Evolutionary conservation across 2,113 vertebrate genomes (phyloP), one percentile per base, ranked within the genome.

Genomic region (Turnix velox): DNA sequence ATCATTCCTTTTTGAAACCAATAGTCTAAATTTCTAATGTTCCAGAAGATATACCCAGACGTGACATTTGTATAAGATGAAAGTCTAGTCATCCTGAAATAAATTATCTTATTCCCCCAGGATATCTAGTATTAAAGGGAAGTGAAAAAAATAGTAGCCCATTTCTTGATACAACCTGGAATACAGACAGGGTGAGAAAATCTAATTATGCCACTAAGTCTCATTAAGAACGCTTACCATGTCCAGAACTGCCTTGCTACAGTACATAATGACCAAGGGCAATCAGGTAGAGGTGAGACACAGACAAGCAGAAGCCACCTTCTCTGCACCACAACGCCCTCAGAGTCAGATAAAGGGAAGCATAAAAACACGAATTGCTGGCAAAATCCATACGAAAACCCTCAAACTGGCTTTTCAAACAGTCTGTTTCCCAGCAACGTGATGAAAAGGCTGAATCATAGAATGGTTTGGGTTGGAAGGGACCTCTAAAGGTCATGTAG

Each of bases 201-300:
- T 62, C 25, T 45, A 65, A 67, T 66, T 35, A 30, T n/a, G 18
- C 14, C 52, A 52, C 24, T 22, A 43, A 8, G 17, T 57, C 42
- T 43, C 23, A 5, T 5, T 9, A 86, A 31, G 57, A 85, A 37
- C 1, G 0, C 9, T 54, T n/a, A 68, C 22, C 45, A 54, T 42
- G 33, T 22, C 22, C 1, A 2, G 4, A 39, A 28, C 33, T 68
- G 39, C 18, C 43, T n/a, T 68, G 18, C 20, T 49, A 9, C 0
- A 0, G 31, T 28, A 43, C 0, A 0, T 28, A 4, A 24, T 6
- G 6, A 51, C 13, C 25, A 57, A 12, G 2, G 14, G 40, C 55
- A 79, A 39, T 4, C 24, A 55, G 46, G 24, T 10, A 71, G 37
- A 74, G 23, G 24, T 20, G 20, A 73, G 45, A 52, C 20, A 52